Base-by-base conservation (phyloP, 1,140 invertebrate genomes). In the Atopsyche davidsoni region DNA sequence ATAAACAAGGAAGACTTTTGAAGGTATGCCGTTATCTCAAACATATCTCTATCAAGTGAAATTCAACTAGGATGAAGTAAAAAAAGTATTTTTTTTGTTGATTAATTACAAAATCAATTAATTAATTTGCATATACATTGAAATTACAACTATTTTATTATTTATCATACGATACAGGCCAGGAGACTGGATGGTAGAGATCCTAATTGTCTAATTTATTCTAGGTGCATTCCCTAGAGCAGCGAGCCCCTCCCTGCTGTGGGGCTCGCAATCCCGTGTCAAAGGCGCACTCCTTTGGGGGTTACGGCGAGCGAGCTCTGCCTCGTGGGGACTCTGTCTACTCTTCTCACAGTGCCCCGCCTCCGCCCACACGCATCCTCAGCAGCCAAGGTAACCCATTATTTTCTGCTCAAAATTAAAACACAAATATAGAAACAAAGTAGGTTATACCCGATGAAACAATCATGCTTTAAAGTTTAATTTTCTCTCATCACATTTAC, bases 211-310 rank as follows among this genome's bases (percentile, higher is more conserved):
- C 23, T 6, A 28, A 11, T 13, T 45, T 40, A 51, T 51, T 62
- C 7, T 53, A 76, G 77, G 75, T 76, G 22, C 68, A 79, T 60
- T 78, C 79, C 0, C 69, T 78, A 52, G 79, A 81, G 59, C 68
- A 79, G 53, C 75, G 75, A 3, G 76, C 73, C 10, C 76, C 76
- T 51, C 75, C 79, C 34, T 69, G 68, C 6, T 65, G 67, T 10
- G 73, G 77, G 34, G 73, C 68, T 35, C 66, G 69, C 64, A 75
- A 66, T 31, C 66, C 70, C 0, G 86, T 92, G 16, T 82, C 86
- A 41, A 92, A 92, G 67, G 86, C 85, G 14, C 88, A 86, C 68
- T 91, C 87, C 64, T 92, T 92, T 61, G 87, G 86, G 17, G 89
- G 88, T 13, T 90, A 89, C 60, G 80, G 80, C 3, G 75, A 70